phyloP scores from a whole-genome alignment of 2,888 invertebrate genomes.

The Bruchidius siliquastri region DNA sequence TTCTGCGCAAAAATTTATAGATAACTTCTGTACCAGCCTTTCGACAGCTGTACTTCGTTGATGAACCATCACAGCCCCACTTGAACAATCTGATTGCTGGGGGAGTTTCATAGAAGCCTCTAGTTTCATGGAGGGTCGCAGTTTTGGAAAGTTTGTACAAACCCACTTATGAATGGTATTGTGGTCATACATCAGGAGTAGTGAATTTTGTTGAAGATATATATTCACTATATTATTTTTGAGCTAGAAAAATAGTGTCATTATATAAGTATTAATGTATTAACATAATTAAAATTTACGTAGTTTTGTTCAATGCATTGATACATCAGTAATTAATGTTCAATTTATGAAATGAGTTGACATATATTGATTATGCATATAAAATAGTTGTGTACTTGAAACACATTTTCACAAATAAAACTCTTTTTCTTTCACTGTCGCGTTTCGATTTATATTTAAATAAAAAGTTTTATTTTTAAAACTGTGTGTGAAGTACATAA shows the following conservation, averaged over 20 bases:
- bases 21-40: slow-evolving; percentile 53
- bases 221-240: slow-evolving; percentile 62
- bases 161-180: slow-evolving; percentile 57
- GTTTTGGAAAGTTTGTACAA: slow-evolving; percentile 52
- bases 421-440: no score
- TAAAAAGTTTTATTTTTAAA: no score
- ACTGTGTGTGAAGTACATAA: no score
- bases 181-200: slow-evolving; percentile 66
- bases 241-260: slow-evolving; percentile 43
- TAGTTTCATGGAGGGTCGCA: not conserved
- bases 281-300: not conserved
- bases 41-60: slow-evolving; percentile 36
- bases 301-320: no score
- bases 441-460: no score
- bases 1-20: slow-evolving; percentile 66
- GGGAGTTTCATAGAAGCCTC: not conserved
- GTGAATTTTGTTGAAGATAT: slow-evolving; percentile 64
- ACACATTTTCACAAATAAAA: no score
- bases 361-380: no score
- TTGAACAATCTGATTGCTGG: not conserved
- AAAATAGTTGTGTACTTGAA: no score
- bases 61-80: not conserved
- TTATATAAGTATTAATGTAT: not conserved
- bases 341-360: no score
- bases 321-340: no score